Evolutionary conservation across 1,140 invertebrate genomes (phyloP), one percentile per base, ranked within the genome.

Genomic region (Drosophila melanica): DNA sequence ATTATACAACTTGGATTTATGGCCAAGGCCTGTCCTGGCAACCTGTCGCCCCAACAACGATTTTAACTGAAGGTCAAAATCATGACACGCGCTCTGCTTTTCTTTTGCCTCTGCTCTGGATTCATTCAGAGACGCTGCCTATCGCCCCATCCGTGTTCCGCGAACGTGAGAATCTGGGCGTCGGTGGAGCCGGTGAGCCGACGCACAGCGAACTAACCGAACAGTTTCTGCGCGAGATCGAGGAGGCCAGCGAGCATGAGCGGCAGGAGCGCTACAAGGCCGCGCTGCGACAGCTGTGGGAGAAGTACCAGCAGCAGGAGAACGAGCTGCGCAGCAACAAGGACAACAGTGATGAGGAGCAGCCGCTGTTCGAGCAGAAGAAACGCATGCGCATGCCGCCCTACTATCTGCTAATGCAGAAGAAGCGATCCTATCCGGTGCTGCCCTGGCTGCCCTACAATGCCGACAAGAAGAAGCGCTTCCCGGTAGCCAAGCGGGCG

Each of bases 401-500:
- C 1, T 93, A 93, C 16, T 92, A 94, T 20, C 93, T 94, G 77
- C 47, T 91, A 86, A 93, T 82, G 92, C 85, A 72, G 60, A 93
- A 73, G 91, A 92, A 92, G 35, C 90, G 91, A n/a, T 91, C 91
- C 14, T 87, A 87, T 63, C 91, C 91, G 5, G 90, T 92, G 4
- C 70, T 92, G 0, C 91, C 91, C n/a, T 92, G 91, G 91, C 55
- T 92, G 37, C 91, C 91, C 16, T 90, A 90, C 44, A 79, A 86
- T n/a, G 67, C 53, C 3, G 85, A 90, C 47, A 90, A 90, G 44
- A 78, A 93, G 76, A 95, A 95, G 92, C 92, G 94, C 3, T 95
- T 95, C 80, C 94, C 94, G 12, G 94, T 95, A n/a, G 92, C 94
- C 20, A 95, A 95, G 90, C 92, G 94, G 33, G 92, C 92, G 78